Evolutionary conservation across 2,888 invertebrate genomes (phyloP).

Genomic region (Nemoura dubitans): DNA sequence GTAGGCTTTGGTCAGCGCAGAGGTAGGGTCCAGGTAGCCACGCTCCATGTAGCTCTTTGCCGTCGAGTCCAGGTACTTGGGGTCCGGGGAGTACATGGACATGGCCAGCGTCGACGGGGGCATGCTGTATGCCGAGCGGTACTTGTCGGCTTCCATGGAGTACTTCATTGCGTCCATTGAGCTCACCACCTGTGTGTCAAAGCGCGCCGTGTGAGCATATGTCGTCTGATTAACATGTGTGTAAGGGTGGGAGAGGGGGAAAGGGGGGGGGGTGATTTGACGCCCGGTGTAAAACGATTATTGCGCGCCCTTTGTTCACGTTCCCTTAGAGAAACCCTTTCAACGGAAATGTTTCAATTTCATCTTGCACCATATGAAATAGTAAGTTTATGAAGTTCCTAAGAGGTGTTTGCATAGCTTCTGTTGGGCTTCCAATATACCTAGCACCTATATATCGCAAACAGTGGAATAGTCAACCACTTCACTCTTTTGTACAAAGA

Average conservation of each 20-base stretch:
- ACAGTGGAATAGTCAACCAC: not conserved
- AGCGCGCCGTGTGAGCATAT: not conserved
- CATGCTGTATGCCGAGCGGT: constrained; percentile 73
- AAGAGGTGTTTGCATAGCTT: constrained; percentile 5
- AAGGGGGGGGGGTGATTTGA: not conserved
- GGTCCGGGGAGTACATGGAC: constrained; percentile 79
- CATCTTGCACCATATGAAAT: not conserved
- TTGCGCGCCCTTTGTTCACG: constrained; percentile 17
- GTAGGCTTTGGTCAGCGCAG: constrained; percentile 76
- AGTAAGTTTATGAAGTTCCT: not conserved
- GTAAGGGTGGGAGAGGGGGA: not conserved
- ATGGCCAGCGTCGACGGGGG: constrained; percentile 69
- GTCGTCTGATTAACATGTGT: not conserved
- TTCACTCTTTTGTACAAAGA: not conserved
- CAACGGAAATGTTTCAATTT: not conserved
- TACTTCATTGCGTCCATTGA: constrained; percentile 84
- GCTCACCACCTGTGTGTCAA: constrained; percentile 69
- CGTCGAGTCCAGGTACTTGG: constrained; percentile 70
- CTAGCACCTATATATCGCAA: constrained; percentile 12
- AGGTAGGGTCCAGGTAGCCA: constrained; percentile 73
- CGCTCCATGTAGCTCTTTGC: constrained; percentile 69
- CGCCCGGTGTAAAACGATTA: not conserved
- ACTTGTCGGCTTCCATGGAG: constrained; percentile 80
- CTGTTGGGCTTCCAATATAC: not conserved
- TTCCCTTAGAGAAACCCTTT: constrained; percentile 17